phyloP scores from a whole-genome alignment of 2,797 vertebrate genomes.

The Hydrolagus colliei region DNA sequence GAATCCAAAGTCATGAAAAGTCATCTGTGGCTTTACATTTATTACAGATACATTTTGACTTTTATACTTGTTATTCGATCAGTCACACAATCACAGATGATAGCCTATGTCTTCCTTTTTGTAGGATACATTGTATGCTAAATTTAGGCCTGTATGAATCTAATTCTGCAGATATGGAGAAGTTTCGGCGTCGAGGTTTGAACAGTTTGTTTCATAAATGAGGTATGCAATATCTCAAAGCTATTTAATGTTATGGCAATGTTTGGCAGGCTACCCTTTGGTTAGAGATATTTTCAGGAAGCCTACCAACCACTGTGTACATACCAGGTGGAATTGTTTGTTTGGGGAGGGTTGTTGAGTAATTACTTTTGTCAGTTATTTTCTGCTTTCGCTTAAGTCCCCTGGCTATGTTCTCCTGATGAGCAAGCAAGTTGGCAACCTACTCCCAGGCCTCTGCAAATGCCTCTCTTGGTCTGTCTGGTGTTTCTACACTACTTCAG shows the following conservation, averaged over 20 bases:
- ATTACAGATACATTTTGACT: background rate
- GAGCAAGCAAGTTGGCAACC: no score
- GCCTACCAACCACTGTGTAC: background rate
- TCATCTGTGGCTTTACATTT: background rate
- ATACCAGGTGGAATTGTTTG: background rate
- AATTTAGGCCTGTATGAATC: no score
- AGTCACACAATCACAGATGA: no score
- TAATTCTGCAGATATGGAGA: background rate
- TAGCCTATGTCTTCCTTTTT: no score
- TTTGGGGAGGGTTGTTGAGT: background rate
- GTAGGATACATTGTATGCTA: no score
- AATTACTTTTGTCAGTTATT: background rate
- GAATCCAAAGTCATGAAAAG: background rate
- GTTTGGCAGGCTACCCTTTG: background rate
- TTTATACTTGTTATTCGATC: background rate
- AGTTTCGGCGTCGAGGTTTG: background rate
- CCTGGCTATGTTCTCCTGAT: no score
- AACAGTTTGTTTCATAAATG: background rate
- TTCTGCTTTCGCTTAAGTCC: background rate
- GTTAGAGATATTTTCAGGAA: background rate
- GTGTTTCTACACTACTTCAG: no score
- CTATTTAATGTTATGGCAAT: background rate
- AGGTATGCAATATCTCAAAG: background rate
- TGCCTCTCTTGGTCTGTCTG: no score
- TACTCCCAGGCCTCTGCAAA: no score